phyloP scores from a whole-genome alignment of 2,797 vertebrate genomes.

The Pelobates cultripes region DNA sequence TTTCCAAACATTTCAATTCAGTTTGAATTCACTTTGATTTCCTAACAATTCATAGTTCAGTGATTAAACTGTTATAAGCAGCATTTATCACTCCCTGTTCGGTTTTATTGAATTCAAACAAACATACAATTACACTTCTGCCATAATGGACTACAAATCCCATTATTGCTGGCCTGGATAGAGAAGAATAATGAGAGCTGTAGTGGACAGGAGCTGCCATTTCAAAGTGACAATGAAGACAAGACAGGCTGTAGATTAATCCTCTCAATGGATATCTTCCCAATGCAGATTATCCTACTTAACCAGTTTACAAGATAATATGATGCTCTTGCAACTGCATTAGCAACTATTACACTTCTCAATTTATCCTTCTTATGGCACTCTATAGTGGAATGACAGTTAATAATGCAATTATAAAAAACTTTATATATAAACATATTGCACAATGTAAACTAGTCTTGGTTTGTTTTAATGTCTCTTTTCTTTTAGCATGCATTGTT shows the following conservation, averaged over 20 bases:
- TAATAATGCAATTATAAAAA: background rate
- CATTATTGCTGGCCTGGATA: background rate
- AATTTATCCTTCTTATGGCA: slow-evolving; percentile 57
- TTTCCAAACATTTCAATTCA: no score
- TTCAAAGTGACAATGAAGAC: background rate
- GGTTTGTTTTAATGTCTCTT: background rate
- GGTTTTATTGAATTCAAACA: no score
- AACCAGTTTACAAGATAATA: slow-evolving; percentile 37
- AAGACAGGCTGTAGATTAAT: slow-evolving; percentile 29
- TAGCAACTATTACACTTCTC: slow-evolving; percentile 56
- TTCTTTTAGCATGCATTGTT: no score
- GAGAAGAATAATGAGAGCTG: background rate
- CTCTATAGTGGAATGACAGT: background rate
- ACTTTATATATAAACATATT: background rate
- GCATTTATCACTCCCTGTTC: background rate
- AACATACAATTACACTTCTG: no score
- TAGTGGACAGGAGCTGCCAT: background rate
- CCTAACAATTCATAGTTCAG: no score
- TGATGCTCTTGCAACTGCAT: slow-evolving; percentile 28
- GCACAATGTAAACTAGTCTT: background rate
- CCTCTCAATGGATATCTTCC: slow-evolving; percentile 13
- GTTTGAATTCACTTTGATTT: no score
- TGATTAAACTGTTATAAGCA: no score
- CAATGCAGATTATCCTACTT: slow-evolving; percentile 37
- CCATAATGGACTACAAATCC: background rate